Conservation (phyloP, 2,113 vertebrate genomes). For the Petaurus breviceps region DNA sequence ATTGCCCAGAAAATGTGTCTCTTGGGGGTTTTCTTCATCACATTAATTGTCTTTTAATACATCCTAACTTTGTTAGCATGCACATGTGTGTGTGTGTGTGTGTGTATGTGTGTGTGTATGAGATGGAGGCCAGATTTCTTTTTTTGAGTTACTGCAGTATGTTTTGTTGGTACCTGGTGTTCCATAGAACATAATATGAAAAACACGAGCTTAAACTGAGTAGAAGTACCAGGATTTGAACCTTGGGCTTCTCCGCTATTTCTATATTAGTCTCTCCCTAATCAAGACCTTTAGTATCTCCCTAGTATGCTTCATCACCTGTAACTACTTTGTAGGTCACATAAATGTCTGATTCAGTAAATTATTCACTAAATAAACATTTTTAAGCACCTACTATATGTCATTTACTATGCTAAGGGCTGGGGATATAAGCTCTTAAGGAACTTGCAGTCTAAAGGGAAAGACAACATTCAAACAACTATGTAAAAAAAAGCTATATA, state of each 20-base stretch:
- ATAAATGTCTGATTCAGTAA: neutral
- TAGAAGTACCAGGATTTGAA: too few relatives aligned
- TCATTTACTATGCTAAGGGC: neutral
- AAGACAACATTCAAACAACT: neutral
- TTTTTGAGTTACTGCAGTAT: too few relatives aligned
- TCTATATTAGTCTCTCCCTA: neutral
- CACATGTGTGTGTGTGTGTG: too few relatives aligned
- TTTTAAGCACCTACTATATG: neutral
- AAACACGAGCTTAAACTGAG: too few relatives aligned
- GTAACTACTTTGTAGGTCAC: neutral
- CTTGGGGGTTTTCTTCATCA: too few relatives aligned
- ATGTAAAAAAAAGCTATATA: neutral
- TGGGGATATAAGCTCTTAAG: neutral
- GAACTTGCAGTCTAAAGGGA: neutral
- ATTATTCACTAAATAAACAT: neutral
- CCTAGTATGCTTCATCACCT: neutral
- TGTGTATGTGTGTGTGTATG: too few relatives aligned
- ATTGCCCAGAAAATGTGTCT: too few relatives aligned
- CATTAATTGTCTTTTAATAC: too few relatives aligned
- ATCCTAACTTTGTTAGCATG: too few relatives aligned
- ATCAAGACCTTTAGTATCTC: neutral
- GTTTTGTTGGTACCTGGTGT: too few relatives aligned
- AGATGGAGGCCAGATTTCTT: too few relatives aligned
- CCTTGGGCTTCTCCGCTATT: neutral
- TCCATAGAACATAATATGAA: too few relatives aligned